phyloP scores from a whole-genome alignment of 2,888 invertebrate species.

The Siphonodentalium dalli region DNA sequence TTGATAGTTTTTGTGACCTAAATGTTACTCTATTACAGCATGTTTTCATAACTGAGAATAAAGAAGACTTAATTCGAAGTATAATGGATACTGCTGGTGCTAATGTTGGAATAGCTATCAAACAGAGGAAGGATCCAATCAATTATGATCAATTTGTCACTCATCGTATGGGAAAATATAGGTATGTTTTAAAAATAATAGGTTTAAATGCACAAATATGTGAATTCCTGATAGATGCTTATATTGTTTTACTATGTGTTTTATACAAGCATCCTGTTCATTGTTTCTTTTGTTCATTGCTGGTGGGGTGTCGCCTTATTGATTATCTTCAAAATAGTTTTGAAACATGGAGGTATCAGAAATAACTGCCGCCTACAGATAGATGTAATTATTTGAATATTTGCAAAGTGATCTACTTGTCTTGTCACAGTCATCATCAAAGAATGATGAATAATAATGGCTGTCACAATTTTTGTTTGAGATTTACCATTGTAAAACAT shows the following conservation, averaged over 20 bases:
- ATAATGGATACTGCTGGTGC: constrained; percentile 83
- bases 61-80: constrained; percentile 86
- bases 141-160: constrained; percentile 85
- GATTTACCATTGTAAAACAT: too few species aligned
- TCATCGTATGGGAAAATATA: constrained; percentile 90
- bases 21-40: constrained; percentile 70
- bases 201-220: neutral
- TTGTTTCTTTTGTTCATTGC: too few species aligned
- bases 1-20: too few species aligned
- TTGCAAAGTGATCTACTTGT: too few species aligned
- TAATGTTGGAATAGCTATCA: constrained; percentile 83
- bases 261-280: neutral
- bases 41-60: constrained; percentile 84
- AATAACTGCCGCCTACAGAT: too few species aligned
- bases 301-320: too few species aligned
- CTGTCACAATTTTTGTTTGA: too few species aligned
- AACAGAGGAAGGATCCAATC: constrained; percentile 82
- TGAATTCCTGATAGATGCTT: neutral
- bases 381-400: too few species aligned
- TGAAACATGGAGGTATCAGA: too few species aligned
- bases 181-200: constrained; percentile 70
- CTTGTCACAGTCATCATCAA: too few species aligned
- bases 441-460: too few species aligned
- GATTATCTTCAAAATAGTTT: too few species aligned
- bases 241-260: neutral